phyloP scores from a whole-genome alignment of 2,113 vertebrate genomes.

The Peromyscus leucopus region DNA sequence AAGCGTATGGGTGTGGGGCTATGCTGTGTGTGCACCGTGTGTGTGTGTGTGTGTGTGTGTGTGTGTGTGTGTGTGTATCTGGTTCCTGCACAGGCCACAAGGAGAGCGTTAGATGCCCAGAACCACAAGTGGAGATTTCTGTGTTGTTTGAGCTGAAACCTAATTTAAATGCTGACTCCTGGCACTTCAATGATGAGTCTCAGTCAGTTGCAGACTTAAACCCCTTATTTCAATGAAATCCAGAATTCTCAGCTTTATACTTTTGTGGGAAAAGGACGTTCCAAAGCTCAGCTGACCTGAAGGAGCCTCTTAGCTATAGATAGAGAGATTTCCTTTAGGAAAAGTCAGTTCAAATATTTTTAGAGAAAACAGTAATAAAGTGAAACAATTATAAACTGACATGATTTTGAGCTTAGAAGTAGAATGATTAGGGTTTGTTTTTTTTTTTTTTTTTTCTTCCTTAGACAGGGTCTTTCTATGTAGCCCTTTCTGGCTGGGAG shows the following conservation, averaged over 20 bases:
- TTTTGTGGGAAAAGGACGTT: not conserved
- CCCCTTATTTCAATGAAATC: slow-evolving; percentile 33
- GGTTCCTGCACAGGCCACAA: not conserved
- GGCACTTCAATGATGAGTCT: slow-evolving; percentile 20
- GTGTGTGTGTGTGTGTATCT: not conserved
- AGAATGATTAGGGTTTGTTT: not conserved
- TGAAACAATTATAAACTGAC: not conserved
- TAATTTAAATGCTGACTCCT: not conserved
- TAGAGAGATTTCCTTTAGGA: not conserved
- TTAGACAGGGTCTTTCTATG: not conserved
- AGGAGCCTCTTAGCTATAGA: not conserved
- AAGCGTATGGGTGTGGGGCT: not conserved
- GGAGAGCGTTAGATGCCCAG: no score
- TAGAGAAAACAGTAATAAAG: not conserved
- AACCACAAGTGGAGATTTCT: not conserved
- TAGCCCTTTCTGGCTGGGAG: not conserved
- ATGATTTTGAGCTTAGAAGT: not conserved
- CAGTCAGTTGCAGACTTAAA: not conserved
- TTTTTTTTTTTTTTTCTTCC: not conserved
- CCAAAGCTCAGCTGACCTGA: not conserved
- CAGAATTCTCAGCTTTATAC: not conserved
- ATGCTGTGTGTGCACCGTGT: not conserved
- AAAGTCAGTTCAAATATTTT: not conserved
- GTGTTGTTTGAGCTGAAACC: not conserved
- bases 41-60: not conserved